phyloP scores from a whole-genome alignment of 1,140 invertebrate genomes.

The Lethocerus indicus region DNA sequence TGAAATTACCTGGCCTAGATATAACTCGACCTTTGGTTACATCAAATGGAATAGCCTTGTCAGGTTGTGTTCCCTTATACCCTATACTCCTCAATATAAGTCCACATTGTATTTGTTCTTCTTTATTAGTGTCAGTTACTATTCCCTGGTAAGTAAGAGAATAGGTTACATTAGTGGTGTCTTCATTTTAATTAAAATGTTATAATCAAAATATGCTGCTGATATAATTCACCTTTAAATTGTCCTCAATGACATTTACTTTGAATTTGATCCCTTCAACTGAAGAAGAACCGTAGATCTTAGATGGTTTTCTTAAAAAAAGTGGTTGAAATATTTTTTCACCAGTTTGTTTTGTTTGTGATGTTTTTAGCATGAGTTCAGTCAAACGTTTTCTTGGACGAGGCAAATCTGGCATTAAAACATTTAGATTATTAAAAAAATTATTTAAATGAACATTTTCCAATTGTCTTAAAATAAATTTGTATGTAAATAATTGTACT shows the following conservation, averaged over 20 bases:
- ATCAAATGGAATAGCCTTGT: conserved; percentile 62
- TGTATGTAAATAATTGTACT: no score
- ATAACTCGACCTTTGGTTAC: background rate
- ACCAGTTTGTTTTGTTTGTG: conserved; percentile 27
- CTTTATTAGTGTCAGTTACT: conserved; percentile 37
- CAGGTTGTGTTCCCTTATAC: conserved; percentile 56
- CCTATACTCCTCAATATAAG: conserved; percentile 72
- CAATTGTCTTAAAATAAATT: no score
- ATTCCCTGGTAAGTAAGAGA: conserved; percentile 19
- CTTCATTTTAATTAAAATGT: background rate
- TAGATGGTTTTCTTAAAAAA: conserved; percentile 61
- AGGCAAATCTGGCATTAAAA: conserved; percentile 36
- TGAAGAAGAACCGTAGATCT: conserved; percentile 34
- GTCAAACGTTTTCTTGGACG: conserved; percentile 70
- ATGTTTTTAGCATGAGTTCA: conserved; percentile 65
- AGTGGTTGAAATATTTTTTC: conserved; percentile 53
- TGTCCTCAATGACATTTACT: conserved; percentile 44
- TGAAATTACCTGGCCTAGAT: background rate
- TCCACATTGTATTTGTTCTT: conserved; percentile 45
- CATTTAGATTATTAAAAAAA: conserved; percentile 24
- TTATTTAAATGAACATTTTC: no score
- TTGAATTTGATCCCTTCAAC: conserved; percentile 38
- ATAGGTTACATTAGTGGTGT: background rate
- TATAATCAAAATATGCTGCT: conserved; percentile 1
- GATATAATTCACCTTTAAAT: conserved; percentile 6